phyloP scores from a whole-genome alignment of 2,113 vertebrate species.

The Tragelaphus scriptus region DNA sequence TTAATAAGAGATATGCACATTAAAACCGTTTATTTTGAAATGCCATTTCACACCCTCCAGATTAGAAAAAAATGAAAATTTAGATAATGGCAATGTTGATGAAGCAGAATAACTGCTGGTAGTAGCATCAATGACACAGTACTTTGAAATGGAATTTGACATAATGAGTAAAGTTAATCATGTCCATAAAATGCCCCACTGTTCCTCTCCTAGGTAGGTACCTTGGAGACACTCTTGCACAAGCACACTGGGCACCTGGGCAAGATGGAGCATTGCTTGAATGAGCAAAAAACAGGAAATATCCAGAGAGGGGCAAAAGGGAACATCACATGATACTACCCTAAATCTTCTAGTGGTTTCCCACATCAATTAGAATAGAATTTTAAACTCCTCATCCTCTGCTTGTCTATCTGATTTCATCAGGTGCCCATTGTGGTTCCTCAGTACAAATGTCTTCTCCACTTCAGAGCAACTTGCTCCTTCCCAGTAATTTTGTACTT shows the following conservation, averaged over 20 bases:
- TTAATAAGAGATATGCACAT: not conserved
- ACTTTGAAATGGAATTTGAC: not conserved
- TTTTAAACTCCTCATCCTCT: not conserved
- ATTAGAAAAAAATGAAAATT: not conserved
- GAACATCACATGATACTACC: not conserved
- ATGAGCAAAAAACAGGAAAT: not conserved
- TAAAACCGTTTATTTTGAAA: not conserved
- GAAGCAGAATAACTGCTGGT: not conserved
- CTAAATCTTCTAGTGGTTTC: not conserved
- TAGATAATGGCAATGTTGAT: not conserved
- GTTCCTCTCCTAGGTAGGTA: not conserved
- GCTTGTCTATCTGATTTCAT: not conserved
- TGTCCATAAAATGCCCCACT: not conserved
- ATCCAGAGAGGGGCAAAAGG: not conserved
- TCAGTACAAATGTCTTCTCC: not conserved
- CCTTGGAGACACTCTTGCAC: not conserved
- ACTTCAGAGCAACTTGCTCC: too few species aligned
- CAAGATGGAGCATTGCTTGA: not conserved
- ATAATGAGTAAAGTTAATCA: not conserved
- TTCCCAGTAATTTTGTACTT: not conserved
- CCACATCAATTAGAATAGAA: not conserved
- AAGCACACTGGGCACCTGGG: accelerated
- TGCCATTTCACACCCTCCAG: not conserved
- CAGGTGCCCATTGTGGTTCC: not conserved
- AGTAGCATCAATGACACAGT: not conserved